Conservation (phyloP, 1,140 invertebrate genomes). For the Lucilia cuprina region DNA sequence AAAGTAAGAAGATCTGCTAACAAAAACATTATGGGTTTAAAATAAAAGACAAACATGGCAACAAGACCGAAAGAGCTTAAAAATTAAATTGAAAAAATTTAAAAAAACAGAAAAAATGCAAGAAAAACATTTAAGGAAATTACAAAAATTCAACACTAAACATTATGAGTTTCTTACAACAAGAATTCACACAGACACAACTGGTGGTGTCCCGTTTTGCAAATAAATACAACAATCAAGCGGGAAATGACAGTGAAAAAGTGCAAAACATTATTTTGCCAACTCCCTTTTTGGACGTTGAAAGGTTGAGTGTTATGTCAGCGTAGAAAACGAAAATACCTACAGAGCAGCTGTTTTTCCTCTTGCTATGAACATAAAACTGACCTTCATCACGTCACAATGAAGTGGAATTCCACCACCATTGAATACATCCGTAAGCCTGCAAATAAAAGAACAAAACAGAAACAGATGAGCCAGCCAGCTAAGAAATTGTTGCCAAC, state of each 20-base stretch:
- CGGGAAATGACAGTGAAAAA: not conserved
- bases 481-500: not conserved
- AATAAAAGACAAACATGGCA: not conserved
- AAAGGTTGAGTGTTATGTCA: not conserved
- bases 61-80: not conserved
- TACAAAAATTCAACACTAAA: not conserved
- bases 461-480: not conserved
- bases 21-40: not conserved
- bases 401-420: not conserved
- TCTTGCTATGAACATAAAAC: not conserved
- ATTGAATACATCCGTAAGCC: not conserved
- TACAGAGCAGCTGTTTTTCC: not conserved
- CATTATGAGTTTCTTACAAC: not conserved
- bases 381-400: not conserved
- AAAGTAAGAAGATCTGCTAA: not conserved
- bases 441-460: not conserved
- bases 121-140: no score
- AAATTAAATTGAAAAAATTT: not conserved
- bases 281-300: not conserved
- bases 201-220: not conserved
- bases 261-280: not conserved
- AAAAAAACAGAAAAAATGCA: not conserved
- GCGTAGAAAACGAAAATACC: not conserved
- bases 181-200: not conserved
- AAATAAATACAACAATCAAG: not conserved